Conservation (phyloP, 2,113 vertebrate species). For the Semnornis frantzii region DNA sequence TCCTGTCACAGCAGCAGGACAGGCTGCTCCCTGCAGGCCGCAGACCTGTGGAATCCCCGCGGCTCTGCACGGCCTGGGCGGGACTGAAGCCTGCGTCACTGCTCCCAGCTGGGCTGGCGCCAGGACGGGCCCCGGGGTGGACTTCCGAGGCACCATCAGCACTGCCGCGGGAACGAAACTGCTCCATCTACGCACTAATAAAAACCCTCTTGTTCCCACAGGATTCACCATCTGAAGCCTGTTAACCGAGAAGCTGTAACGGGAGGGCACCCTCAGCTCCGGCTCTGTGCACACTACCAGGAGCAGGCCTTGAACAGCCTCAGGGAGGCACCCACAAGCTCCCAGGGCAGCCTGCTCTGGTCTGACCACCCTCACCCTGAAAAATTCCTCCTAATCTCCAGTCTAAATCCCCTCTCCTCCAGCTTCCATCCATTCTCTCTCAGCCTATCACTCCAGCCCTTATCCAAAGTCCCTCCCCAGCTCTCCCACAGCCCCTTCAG, state of each 20-base stretch:
- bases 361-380: no score
- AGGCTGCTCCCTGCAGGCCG: neutral
- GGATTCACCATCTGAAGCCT: neutral
- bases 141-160: neutral
- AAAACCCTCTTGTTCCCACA: neutral
- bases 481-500: no score
- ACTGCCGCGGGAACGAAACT: fast-evolving
- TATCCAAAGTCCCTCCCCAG: no score
- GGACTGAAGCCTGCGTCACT: fast-evolving
- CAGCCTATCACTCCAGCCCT: no score
- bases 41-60: neutral
- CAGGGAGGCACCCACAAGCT: no score
- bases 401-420: no score
- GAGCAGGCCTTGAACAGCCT: neutral
- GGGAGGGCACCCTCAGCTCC: neutral
- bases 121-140: fast-evolving
- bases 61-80: fast-evolving
- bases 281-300: neutral
- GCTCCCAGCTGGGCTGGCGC: neutral
- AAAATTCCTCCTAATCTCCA: no score
- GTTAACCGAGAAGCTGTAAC: neutral
- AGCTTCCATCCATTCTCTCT: no score
- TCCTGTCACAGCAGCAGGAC: neutral
- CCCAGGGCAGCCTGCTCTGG: no score
- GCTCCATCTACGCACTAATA: neutral